Evolutionary conservation across 2,888 invertebrate species (phyloP).

Genomic region (Atethmia centrago): DNA sequence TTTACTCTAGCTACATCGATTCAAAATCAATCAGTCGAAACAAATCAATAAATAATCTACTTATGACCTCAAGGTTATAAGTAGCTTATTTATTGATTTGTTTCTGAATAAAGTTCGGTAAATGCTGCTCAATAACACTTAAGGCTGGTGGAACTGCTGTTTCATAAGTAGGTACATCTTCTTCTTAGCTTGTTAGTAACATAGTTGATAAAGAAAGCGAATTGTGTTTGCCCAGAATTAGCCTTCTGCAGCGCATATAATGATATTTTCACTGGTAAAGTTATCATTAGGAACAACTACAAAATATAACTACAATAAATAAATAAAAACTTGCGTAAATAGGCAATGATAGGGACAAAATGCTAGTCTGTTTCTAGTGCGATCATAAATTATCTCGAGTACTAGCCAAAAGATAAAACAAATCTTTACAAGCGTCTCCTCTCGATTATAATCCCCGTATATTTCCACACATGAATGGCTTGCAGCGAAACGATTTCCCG

Average conservation of each 20-base stretch:
- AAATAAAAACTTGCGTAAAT: too few species aligned
- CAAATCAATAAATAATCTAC: too few species aligned
- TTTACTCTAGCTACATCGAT: too few species aligned
- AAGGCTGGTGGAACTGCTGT: background rate
- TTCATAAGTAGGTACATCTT: too few species aligned
- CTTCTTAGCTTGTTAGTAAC: background rate
- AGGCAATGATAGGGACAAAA: background rate
- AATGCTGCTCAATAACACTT: background rate
- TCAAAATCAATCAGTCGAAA: too few species aligned
- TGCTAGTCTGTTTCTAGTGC: background rate
- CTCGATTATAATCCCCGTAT: slow-evolving; percentile 29
- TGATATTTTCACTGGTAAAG: background rate
- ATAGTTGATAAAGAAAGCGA: background rate
- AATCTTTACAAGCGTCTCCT: slow-evolving; percentile 6
- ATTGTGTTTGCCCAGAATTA: background rate
- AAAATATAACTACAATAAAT: too few species aligned
- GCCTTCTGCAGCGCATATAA: background rate
- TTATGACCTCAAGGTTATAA: too few species aligned
- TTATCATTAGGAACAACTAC: background rate
- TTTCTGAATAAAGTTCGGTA: too few species aligned
- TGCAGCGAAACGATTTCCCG: slow-evolving; percentile 72
- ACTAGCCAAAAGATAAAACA: background rate
- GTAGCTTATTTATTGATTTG: background rate
- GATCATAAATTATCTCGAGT: background rate
- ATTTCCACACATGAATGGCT: slow-evolving; percentile 67